Base-by-base conservation (phyloP, 2,888 invertebrate species). In the Liopterus haemorrhoidalis region DNA sequence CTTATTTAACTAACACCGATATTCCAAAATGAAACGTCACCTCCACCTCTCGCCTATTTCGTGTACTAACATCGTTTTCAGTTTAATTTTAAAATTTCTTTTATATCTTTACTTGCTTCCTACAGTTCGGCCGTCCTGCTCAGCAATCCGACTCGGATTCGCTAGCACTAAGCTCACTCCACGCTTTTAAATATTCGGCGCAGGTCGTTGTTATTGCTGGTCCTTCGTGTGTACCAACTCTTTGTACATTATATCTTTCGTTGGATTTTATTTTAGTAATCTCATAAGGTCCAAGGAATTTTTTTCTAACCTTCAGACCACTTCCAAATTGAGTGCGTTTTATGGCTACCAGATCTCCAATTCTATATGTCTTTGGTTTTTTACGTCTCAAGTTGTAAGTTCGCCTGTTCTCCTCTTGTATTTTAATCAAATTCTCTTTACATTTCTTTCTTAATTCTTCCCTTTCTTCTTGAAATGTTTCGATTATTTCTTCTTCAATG, bases 241-340 rank as follows among this genome's bases (percentile, higher is more conserved):
- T n/a, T n/a, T n/a, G n/a, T 8, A 55, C 49, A 6, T 51, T 49
- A 38, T 54, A 53, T 0, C 52, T 52, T 41, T 53, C 38, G 20
- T 52, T 48, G 5, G 52, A 40, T n/a, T 52, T 48, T 2, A 48
- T 42, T 28, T 42, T 28, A 0, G 46, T 46, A 2, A 56, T 41
- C 28, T 49, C 33, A 24, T 56, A 55, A 4, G 54, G 53, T 3
- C 54, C 55, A 18, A 55, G 38, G 25, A 49, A 57, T 9, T 54
- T 51, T 2, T 37, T 24, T 27, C 45, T 42, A n/a, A 54, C 36
- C 31, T 55, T 56, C 5, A 53, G 35, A 2, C 53, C 52, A 2
- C 54, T 30, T 5, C 53, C 55, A 22, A 49, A 52, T 11, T 55
- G 51, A 1, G 51, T 54, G 27, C 53, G 8, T 19, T 49, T 44